These are phyloP conservation scores for Eulemur rufifrons DNA, from an alignment of 2,113 vertebrate species.

Conservation along the genomic window DNA sequence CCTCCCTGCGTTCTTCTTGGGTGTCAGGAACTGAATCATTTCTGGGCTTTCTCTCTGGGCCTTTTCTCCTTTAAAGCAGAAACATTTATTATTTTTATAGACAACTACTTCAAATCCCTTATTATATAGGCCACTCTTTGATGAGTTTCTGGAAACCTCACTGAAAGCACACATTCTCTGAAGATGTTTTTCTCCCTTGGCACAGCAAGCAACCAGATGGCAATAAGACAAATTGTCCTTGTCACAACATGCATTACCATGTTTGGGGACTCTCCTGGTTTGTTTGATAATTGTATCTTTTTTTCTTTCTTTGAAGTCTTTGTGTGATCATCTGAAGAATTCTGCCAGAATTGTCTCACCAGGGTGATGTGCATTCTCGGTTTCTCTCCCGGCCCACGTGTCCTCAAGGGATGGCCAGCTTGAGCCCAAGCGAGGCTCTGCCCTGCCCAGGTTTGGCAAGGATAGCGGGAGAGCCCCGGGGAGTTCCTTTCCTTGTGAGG, in stretches of 20 bases:
- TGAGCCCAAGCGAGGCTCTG: background rate
- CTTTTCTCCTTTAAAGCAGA: background rate
- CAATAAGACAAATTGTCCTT: background rate
- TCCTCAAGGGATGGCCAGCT: background rate
- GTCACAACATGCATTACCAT: background rate
- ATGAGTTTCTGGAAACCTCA: slow-evolving; percentile 11
- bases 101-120: background rate
- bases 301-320: background rate
- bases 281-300: background rate
- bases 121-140: background rate
- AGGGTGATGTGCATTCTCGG: background rate
- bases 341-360: background rate
- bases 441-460: background rate
- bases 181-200: background rate
- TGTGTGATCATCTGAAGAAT: background rate
- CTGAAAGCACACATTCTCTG: background rate
- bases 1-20: background rate
- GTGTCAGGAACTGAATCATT: background rate
- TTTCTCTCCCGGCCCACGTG: background rate
- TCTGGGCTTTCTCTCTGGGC: background rate
- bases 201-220: background rate
- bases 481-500: background rate
- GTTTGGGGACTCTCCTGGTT: background rate
- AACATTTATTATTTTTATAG: background rate
- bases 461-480: background rate